Evolutionary conservation across 1,140 invertebrate genomes (phyloP), one percentile per base, ranked within the genome.

Genomic region (Achatina immaculata): DNA sequence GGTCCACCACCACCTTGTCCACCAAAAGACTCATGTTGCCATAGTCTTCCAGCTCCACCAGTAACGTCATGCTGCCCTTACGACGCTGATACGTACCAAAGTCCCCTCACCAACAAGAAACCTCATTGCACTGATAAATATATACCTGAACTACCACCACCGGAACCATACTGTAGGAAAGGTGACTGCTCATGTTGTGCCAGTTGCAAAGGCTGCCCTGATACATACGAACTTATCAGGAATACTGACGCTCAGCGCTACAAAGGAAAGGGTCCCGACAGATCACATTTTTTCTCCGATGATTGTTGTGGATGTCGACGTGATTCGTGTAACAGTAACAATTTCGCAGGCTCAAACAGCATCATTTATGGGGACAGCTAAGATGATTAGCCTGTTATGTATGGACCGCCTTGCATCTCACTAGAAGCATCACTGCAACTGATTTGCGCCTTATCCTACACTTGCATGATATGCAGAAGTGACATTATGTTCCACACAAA

Each of bases 241-340:
- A 40, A 43, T 19, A 71, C 4, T 1, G 38, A 40, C 38, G 68
- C 68, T 4, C 58, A 62, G 58, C 58, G 58, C 28, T 62, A 73
- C 24, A 43, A 73, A 48, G 43, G 42, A 43, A n/a, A 0, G 16
- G 28, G 28, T 51, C 42, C 42, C 42, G 43, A 73, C 40, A 40
- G 42, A 51, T 48, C 71, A 43, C 2, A 73, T 31, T 73, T 43
- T n/a, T 72, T 40, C 69, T 7, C 69, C n/a, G 69, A 72, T 43
- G 69, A 72, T n/a, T 72, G 34, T 28, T 72, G 31, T n/a, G 14
- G 42, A 9, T 66, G 62, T 31, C 11, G 31, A 19, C 9, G 31
- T 24, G 11, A 14, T 14, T 51, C 11, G 11, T 14, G 24, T 51
- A 11, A 51, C 28, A 66, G 31, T 31, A 66, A 66, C 62, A 66